Evolutionary conservation across 2,113 vertebrate genomes (phyloP), one percentile per base, ranked within the genome.

Genomic region (Thermophis baileyi): DNA sequence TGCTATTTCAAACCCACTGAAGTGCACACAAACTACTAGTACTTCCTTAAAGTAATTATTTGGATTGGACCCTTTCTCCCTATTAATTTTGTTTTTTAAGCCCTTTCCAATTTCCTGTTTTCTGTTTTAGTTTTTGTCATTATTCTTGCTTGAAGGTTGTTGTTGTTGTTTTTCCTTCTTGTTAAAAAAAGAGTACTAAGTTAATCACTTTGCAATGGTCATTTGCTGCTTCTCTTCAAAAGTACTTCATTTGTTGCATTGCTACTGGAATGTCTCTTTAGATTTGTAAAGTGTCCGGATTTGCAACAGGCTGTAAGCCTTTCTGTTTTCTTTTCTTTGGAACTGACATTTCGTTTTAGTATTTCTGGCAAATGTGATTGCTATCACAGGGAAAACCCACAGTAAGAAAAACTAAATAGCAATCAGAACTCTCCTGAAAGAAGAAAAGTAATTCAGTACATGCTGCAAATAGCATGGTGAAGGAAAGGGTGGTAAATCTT

Each of bases 131-230:
- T 91, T 94, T 81, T 93, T 94, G 92, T 95, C 96, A 94, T 93
- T 95, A 94, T 88, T 96, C 96, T 96, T 96, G 91, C 93, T 92
- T 94, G 92, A 94, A 95, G 93, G 90, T 96, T 92, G 94, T 95
- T 96, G 94, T 95, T 96, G 16, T 53, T 18, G 93, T 93, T 93
- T n/a, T 16, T 27, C 10, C 24, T n/a, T 35, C 94, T 81, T 95
- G 95, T 94, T 89, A 94, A 94, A 95, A 94, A 93, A 63, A 90
- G 57, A 63, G 69, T 93, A 94, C 91, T 85, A 11, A 86, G 54
- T 88, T 94, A 95, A 92, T 91, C 87, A 86, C 93, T 95, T 74
- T 85, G 35, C 91, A 90, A 91, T 92, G 92, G 91, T 92, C 95
- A 92, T 94, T 94, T 94, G 74, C 90, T 93, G 93, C 91, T 94